These are phyloP conservation scores for Beris morrisii DNA, from an alignment of 2,888 invertebrate genomes.

Conservation along the genomic window DNA sequence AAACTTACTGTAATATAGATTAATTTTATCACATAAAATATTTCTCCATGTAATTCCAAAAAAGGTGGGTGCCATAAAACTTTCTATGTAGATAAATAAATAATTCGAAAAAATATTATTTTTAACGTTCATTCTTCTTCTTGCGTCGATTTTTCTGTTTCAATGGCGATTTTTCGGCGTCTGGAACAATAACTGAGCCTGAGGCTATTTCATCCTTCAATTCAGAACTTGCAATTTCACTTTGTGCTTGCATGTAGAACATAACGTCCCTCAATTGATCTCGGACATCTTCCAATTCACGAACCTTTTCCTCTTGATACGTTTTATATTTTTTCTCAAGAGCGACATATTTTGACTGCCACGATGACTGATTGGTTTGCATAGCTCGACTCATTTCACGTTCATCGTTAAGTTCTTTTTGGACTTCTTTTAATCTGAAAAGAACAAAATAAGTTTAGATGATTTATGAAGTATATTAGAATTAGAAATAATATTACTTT, in stretches of 20 bases:
- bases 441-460: background rate
- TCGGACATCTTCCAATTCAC: conserved; percentile 78
- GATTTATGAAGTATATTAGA: conserved; percentile 5
- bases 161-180: conserved; percentile 42
- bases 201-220: conserved; percentile 50
- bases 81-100: no score
- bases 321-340: conserved; percentile 60
- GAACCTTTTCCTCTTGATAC: conserved; percentile 64
- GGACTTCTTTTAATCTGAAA: conserved; percentile 64
- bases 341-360: conserved; percentile 65
- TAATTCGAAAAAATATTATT: no score
- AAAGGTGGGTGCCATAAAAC: no score
- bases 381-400: conserved; percentile 79
- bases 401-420: conserved; percentile 79
- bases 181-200: conserved; percentile 51
- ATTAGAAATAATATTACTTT: conserved; percentile 56
- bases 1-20: no score
- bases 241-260: conserved; percentile 92
- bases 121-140: conserved; percentile 40
- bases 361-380: conserved; percentile 72
- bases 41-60: no score
- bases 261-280: conserved; percentile 95
- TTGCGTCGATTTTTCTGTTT: conserved; percentile 46
- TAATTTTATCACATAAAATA: no score
- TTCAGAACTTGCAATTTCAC: conserved; percentile 53